Conservation (phyloP, 2,113 vertebrate species). For the pig (Sus scrofa) region T2T-Sscrofa CM000816.6:103202001-103202500, state of each 20-base stretch:
- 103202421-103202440: not conserved
- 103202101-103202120: not conserved
- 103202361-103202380: not conserved
- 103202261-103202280: not conserved
- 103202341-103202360: not conserved
- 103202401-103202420: not conserved
- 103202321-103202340: not conserved
- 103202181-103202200: conserved; percentile 31
- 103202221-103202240: not conserved
- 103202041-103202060: not conserved
- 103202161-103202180: not conserved
- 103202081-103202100: not conserved
- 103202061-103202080: not conserved
- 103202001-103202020: not conserved
- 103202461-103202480: not conserved
- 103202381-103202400: not conserved
- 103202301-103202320: not conserved
- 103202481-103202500: conserved; percentile 29
- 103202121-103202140: not conserved
- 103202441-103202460: conserved; percentile 24
- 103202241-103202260: not conserved
- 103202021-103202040: not conserved
- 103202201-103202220: not conserved
- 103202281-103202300: not conserved
- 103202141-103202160: not conserved